phyloP scores from a whole-genome alignment of 2,797 vertebrate genomes.

The Lepilemur septentrionalis region DNA sequence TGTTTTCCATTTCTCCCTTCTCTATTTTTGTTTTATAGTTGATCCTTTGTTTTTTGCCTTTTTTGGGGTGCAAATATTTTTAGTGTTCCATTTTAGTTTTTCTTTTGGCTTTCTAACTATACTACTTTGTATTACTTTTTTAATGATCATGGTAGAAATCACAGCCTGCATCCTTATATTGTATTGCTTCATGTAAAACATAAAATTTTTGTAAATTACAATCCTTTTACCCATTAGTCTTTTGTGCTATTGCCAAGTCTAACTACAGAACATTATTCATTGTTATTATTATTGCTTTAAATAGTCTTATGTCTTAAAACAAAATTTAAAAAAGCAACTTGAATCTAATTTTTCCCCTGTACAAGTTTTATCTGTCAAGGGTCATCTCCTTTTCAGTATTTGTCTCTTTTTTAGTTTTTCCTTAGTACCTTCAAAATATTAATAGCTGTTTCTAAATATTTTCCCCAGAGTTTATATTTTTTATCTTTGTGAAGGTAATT shows the following conservation, averaged over 20 bases:
- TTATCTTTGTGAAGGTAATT: neutral
- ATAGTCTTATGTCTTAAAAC: neutral
- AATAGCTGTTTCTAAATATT: neutral
- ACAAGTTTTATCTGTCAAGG: neutral
- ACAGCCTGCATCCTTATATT: too few species aligned
- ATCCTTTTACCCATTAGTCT: neutral
- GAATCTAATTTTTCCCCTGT: neutral
- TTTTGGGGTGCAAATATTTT: neutral
- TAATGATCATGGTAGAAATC: neutral
- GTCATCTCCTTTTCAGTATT: neutral
- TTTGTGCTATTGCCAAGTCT: neutral
- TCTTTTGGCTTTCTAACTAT: neutral
- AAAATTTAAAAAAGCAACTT: neutral
- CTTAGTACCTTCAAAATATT: neutral
- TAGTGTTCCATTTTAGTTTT: neutral
- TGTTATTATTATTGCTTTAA: neutral
- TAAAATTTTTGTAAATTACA: neutral
- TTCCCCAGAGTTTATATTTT: neutral
- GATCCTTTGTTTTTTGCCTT: neutral
- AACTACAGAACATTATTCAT: neutral
- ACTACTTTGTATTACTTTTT: neutral
- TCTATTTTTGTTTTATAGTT: neutral
- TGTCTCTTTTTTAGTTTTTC: neutral
- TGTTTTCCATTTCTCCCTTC: neutral
- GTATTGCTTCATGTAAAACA: neutral